Base-by-base conservation (phyloP, 2,113 vertebrate genomes). In the Bos indicus region DNA sequence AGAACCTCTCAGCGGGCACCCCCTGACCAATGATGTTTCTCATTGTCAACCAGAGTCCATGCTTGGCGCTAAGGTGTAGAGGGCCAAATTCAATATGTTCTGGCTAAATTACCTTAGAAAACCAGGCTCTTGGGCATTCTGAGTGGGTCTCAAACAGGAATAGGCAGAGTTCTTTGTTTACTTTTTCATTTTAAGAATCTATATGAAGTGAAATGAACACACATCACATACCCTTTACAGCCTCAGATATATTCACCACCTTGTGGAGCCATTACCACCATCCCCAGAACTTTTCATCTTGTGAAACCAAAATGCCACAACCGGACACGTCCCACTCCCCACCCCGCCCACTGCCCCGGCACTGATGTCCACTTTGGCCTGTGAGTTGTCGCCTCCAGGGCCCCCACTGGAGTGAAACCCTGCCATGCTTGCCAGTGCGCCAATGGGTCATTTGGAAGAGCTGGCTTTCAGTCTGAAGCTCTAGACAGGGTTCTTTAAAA, bases 271-370 rank as follows among this genome's bases (percentile, higher is more conserved):
- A 74, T 6, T 19, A 23, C 19, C n/a, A 23, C 67, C 67, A 74
- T 23, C n/a, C n/a, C 67, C 67, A 40, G 19, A 40, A 2, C 23
- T 74, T 71, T 23, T 40, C 67, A 23, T 74, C 67, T 74, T 23
- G 36, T 74, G 23, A 74, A 74, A 25, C 67, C 67, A 40, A 40
- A 40, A 6, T 40, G 67, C 67, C 10, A 6, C 67, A 40, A 2
- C n/a, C 10, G 0, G 12, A 19, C 23, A 6, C 0, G 10, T 12
- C 67, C 40, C n/a, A 6, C n/a, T 23, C 10, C n/a, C n/a, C 5
- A 23, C 36, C 67, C 67, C 67, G 0, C 36, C n/a, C 67, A 3
- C 67, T 40, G n/a, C 10, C 67, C 21, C 10, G 19, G 67, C 19
- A 6, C 67, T 6, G 10, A 25, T 2, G 10, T 13, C n/a, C n/a